Evolutionary conservation across 2,797 vertebrate species (phyloP).

Genomic region (Cryptoprocta ferox): DNA sequence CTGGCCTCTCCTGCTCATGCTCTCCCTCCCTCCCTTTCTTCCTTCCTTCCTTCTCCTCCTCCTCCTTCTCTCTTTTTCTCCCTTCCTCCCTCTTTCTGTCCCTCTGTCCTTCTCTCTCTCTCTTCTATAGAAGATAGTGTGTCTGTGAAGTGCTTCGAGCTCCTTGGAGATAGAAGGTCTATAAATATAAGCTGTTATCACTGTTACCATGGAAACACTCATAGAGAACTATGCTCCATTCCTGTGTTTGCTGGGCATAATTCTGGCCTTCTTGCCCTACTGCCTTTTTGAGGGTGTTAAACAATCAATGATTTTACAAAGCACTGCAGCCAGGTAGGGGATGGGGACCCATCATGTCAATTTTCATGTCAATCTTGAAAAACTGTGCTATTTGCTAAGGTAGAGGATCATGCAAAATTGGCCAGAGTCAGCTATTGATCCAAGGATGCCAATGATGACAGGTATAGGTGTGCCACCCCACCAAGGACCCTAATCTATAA

Average conservation of each 20-base stretch:
- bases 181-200: constrained; percentile 82
- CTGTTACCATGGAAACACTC: constrained; percentile 76
- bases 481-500: neutral
- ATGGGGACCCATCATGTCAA: neutral
- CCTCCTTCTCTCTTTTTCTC: too few species aligned
- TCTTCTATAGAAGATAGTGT: constrained; percentile 43
- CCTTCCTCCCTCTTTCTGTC: too few species aligned
- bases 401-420: neutral
- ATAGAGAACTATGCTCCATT: constrained; percentile 36
- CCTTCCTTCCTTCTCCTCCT: too few species aligned
- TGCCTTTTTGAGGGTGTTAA: neutral
- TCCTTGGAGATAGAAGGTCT: constrained; percentile 80
- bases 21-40: too few species aligned
- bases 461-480: neutral
- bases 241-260: constrained; percentile 33
- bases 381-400: neutral
- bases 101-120: neutral
- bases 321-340: neutral
- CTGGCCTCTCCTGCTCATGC: neutral
- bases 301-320: neutral
- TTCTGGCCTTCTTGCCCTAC: constrained; percentile 9
- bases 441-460: neutral
- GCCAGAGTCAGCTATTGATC: neutral
- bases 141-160: constrained; percentile 73
- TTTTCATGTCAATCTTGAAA: neutral